Evolutionary conservation across 2,888 invertebrate genomes (phyloP), one percentile per base, ranked within the genome.

Genomic region (Amphipyra tragopoginis): DNA sequence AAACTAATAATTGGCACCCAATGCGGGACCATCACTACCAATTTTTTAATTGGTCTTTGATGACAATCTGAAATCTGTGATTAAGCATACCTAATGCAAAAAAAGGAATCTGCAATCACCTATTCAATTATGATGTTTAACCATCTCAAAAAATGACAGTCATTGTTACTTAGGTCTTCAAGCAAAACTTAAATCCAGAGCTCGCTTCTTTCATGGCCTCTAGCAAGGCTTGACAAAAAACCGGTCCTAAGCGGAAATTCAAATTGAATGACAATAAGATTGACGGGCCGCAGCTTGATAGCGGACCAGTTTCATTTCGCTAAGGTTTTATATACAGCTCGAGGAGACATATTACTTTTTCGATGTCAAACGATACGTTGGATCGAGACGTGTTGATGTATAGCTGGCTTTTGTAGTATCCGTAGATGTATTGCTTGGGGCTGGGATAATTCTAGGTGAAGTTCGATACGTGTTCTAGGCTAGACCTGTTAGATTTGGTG

Each of bases 261-360:
- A 93, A 93, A 92, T 93, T 90, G 92, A 92, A 93, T 90, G 93
- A 93, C 93, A 93, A 92, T 92, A 92, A 92, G 93, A 93, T 93
- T 91, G 93, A 92, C 93, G 93, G 90, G 87, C 86, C 85, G 82
- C 86, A 83, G 85, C 80, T 84, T 86, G 90, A 92, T 91, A 91
- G 87, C 88, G 83, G 85, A 88, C 87, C 89, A 86, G 83, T 90
- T 90, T 89, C 91, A 89, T 90, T 88, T 85, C 86, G 84, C 81
- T 70, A 86, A 87, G 87, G 86, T 89, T 81, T 79, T 79, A 80
- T 79, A 59, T 72, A 79, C 80, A 77, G 64, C 72, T 72, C 73
- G 65, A 71, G 47, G 81, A 86, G 85, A 87, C 82, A 84, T 88
- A 90, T 89, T 90, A 87, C 89, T 82, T 87, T 85, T 81, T 82